phyloP scores from a whole-genome alignment of 2,888 invertebrate species.

The Heliconius ethilla region DNA sequence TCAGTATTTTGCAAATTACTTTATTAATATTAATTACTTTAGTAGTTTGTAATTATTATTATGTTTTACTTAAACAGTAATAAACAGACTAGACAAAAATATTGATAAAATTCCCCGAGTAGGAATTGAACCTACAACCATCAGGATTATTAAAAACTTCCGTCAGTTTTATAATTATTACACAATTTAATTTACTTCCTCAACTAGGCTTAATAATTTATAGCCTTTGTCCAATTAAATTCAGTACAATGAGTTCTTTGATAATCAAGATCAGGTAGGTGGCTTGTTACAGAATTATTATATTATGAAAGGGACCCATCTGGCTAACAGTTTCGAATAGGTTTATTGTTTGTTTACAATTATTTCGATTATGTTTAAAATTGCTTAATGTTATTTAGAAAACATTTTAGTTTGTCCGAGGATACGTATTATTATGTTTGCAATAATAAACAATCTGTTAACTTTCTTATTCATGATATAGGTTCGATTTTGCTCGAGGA shows the following conservation, averaged over 20 bases:
- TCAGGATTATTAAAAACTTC: not conserved
- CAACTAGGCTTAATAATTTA: slow-evolving; percentile 5
- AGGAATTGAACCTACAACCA: not conserved
- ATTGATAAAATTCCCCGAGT: not conserved
- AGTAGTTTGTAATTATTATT: too few relatives aligned
- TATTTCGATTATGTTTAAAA: not conserved
- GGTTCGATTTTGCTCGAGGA: not conserved
- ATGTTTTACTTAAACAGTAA: not conserved
- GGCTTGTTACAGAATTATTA: slow-evolving; percentile 15
- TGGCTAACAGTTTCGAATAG: slow-evolving; percentile 15
- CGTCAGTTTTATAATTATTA: not conserved
- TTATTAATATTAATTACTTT: too few relatives aligned
- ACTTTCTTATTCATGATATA: not conserved
- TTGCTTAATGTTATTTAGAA: not conserved
- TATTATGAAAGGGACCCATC: slow-evolving; percentile 26
- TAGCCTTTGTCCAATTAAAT: slow-evolving; percentile 15
- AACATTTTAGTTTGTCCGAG: not conserved
- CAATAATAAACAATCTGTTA: too few relatives aligned
- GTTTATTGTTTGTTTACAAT: not conserved
- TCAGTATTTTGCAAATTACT: too few relatives aligned
- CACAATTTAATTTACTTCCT: not conserved
- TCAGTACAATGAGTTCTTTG: slow-evolving; percentile 10
- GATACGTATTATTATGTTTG: not conserved
- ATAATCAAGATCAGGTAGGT: slow-evolving; percentile 27
- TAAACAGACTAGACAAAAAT: not conserved